Conservation (phyloP, 2,797 vertebrate genomes). For the Microtus obscurus region DNA sequence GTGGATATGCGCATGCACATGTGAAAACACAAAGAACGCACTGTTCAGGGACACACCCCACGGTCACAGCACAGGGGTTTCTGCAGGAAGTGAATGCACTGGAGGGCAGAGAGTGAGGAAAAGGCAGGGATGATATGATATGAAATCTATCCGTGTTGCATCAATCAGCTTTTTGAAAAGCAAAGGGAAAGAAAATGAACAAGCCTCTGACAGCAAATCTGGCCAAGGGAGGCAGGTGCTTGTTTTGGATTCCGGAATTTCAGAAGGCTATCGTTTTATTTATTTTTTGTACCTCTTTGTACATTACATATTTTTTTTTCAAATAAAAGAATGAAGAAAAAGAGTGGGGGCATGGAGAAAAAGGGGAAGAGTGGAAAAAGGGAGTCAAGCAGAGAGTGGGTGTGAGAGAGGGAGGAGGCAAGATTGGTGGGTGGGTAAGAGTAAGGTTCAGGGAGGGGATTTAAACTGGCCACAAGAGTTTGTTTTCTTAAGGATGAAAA, state of each 20-base stretch:
- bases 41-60: background rate
- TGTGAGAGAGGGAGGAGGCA: background rate
- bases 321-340: background rate
- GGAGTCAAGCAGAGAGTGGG: background rate
- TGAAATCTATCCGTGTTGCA: background rate
- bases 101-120: background rate
- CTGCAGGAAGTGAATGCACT: background rate
- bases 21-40: background rate
- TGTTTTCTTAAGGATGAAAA: background rate
- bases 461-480: background rate
- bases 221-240: background rate
- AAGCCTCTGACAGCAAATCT: background rate
- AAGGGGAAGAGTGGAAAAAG: background rate
- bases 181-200: background rate
- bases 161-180: background rate
- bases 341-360: no score
- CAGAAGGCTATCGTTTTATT: background rate
- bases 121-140: background rate
- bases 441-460: background rate
- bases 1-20: background rate
- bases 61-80: background rate
- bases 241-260: background rate
- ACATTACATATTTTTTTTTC: background rate
- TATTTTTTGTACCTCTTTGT: background rate
- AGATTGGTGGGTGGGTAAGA: rapidly evolving